A percentile compares a stretch with the other conserved stretches of the same genome.
Conservation (phyloP, 1,140 invertebrate species). For the Neodiprion virginianus region DNA sequence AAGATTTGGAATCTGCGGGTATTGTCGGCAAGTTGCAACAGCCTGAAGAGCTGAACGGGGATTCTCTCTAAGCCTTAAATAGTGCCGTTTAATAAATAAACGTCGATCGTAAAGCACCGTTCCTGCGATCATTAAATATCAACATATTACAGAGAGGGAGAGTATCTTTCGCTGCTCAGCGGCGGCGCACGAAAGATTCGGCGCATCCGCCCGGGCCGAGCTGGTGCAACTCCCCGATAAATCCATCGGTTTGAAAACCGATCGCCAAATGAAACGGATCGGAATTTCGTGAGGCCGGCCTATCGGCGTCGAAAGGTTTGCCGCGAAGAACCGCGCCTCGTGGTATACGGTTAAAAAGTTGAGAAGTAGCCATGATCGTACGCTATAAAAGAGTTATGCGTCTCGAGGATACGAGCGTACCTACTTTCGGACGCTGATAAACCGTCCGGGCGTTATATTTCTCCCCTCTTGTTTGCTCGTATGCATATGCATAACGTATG, state of each 20-base stretch:
- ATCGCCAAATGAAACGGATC: slow-evolving; percentile 14
- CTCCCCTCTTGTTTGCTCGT: slow-evolving; percentile 6
- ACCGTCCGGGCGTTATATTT: slow-evolving; percentile 19
- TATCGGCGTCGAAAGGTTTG: slow-evolving; percentile 19
- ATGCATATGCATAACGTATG: not conserved
- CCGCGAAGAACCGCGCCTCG: slow-evolving; percentile 15
- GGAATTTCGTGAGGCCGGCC: slow-evolving; percentile 20
- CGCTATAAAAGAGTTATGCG: slow-evolving; percentile 40
- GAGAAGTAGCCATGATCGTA: slow-evolving; percentile 39
- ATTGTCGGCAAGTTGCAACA: no score
- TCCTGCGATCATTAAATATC: slow-evolving; percentile 48
- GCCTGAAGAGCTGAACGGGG: not conserved
- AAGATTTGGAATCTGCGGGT: no score
- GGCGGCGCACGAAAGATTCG: slow-evolving; percentile 3
- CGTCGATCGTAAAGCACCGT: slow-evolving; percentile 55
- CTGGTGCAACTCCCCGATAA: slow-evolving; percentile 28
- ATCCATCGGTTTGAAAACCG: slow-evolving; percentile 27
- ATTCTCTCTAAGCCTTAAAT: slow-evolving; percentile 40
- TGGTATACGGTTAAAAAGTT: slow-evolving; percentile 41
- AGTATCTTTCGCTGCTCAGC: slow-evolving; percentile 15
- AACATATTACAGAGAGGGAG: slow-evolving; percentile 41
- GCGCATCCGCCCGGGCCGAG: slow-evolving; percentile 17
- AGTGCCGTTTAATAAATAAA: slow-evolving; percentile 50
- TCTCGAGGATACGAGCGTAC: slow-evolving; percentile 23
- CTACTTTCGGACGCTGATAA: slow-evolving; percentile 40